Conservation (phyloP, 2,113 vertebrate species). For the Bujurquina vittata region DNA sequence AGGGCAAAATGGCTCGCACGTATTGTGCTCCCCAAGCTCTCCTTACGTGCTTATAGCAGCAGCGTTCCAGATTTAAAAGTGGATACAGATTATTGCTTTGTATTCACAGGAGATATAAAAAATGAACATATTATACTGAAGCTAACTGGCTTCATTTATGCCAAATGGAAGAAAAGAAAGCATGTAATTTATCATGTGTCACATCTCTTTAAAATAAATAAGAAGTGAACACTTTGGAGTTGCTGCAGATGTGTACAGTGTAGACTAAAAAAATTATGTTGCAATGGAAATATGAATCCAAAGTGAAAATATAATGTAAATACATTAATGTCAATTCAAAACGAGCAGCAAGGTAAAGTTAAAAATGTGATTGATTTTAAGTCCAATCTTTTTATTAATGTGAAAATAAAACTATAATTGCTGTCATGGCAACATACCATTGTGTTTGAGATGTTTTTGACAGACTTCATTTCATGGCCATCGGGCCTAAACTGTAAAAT, state of each 20-base stretch:
- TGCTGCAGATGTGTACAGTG: background rate
- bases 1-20: slow-evolving; percentile 39
- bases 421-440: background rate
- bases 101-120: background rate
- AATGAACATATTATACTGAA: background rate
- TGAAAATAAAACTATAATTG: background rate
- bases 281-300: background rate
- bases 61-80: slow-evolving; percentile 26
- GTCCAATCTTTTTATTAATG: too few relatives aligned
- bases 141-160: background rate
- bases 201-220: background rate
- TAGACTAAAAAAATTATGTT: background rate
- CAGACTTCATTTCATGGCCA: background rate
- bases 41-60: slow-evolving; percentile 19
- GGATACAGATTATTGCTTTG: slow-evolving; percentile 17
- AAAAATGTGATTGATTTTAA: too few relatives aligned
- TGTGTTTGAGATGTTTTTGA: background rate
- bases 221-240: background rate
- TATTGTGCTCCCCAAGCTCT: slow-evolving; percentile 23
- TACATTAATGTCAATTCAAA: background rate
- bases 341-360: too few relatives aligned
- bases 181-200: background rate
- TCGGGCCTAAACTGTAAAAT: background rate
- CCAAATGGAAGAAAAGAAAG: background rate
- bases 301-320: background rate